Conservation (phyloP, 2,888 invertebrate genomes). For the Zygothrica quintamaculata region DNA sequence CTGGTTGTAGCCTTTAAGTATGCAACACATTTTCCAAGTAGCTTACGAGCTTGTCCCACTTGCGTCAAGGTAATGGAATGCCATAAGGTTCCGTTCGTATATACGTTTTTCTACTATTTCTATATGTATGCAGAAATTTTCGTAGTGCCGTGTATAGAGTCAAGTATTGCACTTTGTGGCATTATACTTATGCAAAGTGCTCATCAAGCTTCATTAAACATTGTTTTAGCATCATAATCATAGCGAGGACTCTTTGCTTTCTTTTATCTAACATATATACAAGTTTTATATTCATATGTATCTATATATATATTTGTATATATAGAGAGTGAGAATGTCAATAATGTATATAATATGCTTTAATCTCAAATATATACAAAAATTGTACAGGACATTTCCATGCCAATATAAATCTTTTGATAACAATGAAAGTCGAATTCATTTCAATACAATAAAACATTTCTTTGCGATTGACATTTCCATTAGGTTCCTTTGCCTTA, state of each 20-base stretch:
- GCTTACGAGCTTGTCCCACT: slow-evolving; percentile 59
- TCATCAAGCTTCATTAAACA: slow-evolving; percentile 46
- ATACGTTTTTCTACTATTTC: background rate
- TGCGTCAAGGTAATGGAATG: slow-evolving; percentile 56
- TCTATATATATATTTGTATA: background rate
- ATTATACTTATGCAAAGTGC: slow-evolving; percentile 35
- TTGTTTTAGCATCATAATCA: slow-evolving; percentile 35
- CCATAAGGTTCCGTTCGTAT: slow-evolving; percentile 12
- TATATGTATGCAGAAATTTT: slow-evolving; percentile 6
- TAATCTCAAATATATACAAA: background rate
- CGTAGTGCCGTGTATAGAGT: slow-evolving; percentile 8
- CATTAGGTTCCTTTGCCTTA: slow-evolving; percentile 23
- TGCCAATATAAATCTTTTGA: slow-evolving; percentile 12
- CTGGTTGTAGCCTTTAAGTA: slow-evolving; percentile 57
- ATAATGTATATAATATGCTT: slow-evolving; percentile 1
- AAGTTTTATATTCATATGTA: background rate
- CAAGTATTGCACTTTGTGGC: slow-evolving; percentile 32
- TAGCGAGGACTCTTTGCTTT: slow-evolving; percentile 9
- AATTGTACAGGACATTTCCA: background rate
- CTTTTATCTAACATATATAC: background rate
- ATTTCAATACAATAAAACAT: slow-evolving; percentile 25
- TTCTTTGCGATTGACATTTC: slow-evolving; percentile 34
- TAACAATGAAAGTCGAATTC: slow-evolving; percentile 21
- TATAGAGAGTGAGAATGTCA: too few species aligned
- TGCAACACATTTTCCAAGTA: slow-evolving; percentile 69